Percentiles rank a stretch among this genome's conserved stretches.
These are phyloP conservation scores for Prietella phreatophila DNA, from an alignment of 2,113 vertebrate genomes.

Conservation along the genomic window DNA sequence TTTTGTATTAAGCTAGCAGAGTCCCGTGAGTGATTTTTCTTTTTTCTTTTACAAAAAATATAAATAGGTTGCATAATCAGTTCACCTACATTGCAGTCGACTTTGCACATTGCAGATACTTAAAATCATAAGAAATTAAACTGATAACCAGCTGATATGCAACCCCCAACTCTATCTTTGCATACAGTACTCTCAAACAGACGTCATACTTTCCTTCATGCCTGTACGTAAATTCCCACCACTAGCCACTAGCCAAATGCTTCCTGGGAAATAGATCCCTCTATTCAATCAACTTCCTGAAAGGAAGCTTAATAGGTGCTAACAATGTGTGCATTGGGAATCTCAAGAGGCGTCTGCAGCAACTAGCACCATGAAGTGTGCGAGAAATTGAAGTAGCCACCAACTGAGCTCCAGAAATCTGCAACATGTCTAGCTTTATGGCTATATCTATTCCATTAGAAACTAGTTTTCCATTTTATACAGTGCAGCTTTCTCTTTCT, in stretches of 20 bases:
- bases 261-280: slow-evolving; percentile 28
- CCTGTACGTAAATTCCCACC: background rate
- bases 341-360: slow-evolving; percentile 1
- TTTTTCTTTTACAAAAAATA: background rate
- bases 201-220: background rate
- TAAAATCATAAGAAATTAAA: slow-evolving; percentile 9
- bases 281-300: slow-evolving; percentile 5
- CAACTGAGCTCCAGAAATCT: background rate
- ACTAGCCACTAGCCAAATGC: slow-evolving; percentile 3
- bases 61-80: slow-evolving; percentile 16
- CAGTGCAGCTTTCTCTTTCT: background rate
- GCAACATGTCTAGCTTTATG: background rate
- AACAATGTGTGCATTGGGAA: slow-evolving; percentile 9
- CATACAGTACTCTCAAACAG: background rate
- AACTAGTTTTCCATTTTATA: background rate
- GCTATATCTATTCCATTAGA: background rate
- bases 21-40: background rate
- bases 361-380: background rate
- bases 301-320: background rate
- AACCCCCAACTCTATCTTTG: slow-evolving; percentile 20
- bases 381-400: background rate
- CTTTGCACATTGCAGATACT: slow-evolving; percentile 6
- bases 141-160: background rate
- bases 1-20: background rate
- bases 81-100: background rate